Conservation (phyloP, 2,888 invertebrate species). For the Seira ritae region DNA sequence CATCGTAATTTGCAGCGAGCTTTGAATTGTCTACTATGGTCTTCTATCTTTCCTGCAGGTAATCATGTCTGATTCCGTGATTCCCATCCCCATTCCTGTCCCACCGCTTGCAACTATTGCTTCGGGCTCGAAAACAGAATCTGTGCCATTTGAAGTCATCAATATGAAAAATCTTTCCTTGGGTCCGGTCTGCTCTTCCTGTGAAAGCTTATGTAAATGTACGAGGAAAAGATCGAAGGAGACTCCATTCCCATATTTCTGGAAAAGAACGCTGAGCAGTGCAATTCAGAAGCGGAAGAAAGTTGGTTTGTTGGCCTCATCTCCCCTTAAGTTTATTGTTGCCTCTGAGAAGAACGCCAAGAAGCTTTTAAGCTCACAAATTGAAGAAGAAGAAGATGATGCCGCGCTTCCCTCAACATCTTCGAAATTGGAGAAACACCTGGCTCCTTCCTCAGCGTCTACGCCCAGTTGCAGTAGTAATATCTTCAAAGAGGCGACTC, state of each 20-base stretch:
- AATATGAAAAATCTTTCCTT: constrained; percentile 57
- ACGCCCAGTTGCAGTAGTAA: too few relatives aligned
- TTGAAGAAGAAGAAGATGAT: not conserved
- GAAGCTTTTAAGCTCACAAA: too few relatives aligned
- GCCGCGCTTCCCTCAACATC: not conserved
- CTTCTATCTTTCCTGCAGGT: too few relatives aligned
- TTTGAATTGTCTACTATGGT: too few relatives aligned
- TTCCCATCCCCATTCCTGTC: not conserved
- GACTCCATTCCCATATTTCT: constrained; percentile 63
- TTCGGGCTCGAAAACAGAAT: not conserved
- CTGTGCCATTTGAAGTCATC: constrained; percentile 30
- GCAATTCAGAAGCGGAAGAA: constrained; percentile 49
- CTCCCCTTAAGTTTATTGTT: constrained; percentile 53
- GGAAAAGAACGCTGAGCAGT: constrained; percentile 64
- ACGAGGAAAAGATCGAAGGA: constrained; percentile 31
- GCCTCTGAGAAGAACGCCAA: not conserved
- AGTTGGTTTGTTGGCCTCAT: constrained; percentile 55
- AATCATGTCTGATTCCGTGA: constrained; percentile 25
- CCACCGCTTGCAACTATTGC: not conserved
- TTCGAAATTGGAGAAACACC: not conserved
- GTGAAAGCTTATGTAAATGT: constrained; percentile 28
- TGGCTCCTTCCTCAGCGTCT: constrained; percentile 5
- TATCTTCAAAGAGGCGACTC: too few relatives aligned
- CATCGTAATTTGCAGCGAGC: too few relatives aligned
- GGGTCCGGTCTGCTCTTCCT: constrained; percentile 39